phyloP scores from a whole-genome alignment of 2,113 vertebrate genomes.

The Suncus etruscus region DNA sequence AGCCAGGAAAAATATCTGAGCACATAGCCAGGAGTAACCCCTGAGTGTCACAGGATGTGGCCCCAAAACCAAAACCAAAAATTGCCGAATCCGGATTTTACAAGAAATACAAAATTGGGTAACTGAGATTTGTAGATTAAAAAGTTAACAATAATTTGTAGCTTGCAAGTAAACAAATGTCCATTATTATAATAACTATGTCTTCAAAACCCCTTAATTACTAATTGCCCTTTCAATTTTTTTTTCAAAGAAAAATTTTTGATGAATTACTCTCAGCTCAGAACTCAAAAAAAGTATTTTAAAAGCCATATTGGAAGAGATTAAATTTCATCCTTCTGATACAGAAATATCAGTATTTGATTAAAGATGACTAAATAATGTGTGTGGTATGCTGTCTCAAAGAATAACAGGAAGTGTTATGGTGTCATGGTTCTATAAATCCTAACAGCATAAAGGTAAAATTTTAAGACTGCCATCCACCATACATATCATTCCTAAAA shows the following conservation, averaged over 20 bases:
- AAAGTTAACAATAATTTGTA: neutral
- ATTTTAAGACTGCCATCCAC: constrained; percentile 56
- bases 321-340: neutral
- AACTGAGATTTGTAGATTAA: neutral
- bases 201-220: neutral
- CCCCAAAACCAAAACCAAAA: too few relatives aligned
- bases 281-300: neutral
- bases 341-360: neutral
- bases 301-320: neutral
- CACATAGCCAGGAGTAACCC: too few relatives aligned
- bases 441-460: constrained; percentile 72
- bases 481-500: constrained; percentile 38
- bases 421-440: constrained; percentile 40
- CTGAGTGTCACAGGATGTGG: too few relatives aligned
- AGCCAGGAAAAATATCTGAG: too few relatives aligned
- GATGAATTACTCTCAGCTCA: neutral
- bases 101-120: neutral
- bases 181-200: neutral
- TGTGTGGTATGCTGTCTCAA: constrained; percentile 11
- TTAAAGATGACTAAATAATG: neutral
- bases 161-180: neutral
- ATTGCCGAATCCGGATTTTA: too few relatives aligned
- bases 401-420: constrained; percentile 72
- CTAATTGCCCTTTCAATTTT: neutral
- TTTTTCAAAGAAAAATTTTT: constrained; percentile 26